phyloP scores from a whole-genome alignment of 2,113 vertebrate species.

The Sigmodon hispidus region DNA sequence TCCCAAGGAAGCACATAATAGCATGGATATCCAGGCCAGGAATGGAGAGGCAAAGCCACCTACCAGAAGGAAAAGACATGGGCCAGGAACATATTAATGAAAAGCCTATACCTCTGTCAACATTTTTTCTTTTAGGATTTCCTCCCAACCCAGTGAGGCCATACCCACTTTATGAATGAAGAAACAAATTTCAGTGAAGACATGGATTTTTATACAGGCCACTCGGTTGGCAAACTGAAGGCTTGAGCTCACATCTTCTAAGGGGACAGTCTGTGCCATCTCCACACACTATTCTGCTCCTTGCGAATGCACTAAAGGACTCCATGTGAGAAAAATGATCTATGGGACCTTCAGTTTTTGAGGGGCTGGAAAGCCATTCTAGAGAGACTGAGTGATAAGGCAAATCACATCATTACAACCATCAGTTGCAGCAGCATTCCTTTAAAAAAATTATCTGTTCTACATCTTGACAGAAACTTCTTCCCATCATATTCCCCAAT shows the following conservation, averaged over 20 bases:
- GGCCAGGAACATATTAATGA: background rate
- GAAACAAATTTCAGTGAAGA: background rate
- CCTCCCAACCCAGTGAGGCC: background rate
- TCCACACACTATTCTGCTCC: background rate
- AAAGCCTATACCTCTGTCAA: background rate
- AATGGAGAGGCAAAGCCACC: background rate
- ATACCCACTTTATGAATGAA: slow-evolving; percentile 37
- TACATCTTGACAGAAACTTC: too few relatives aligned
- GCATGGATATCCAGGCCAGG: too few relatives aligned
- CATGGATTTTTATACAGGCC: background rate
- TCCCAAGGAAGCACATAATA: background rate
- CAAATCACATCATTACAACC: background rate
- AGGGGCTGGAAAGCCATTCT: background rate
- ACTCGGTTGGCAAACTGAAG: background rate
- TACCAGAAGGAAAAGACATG: background rate
- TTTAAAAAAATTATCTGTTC: too few relatives aligned
- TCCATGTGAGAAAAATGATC: background rate
- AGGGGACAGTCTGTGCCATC: background rate
- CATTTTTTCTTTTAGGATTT: background rate
- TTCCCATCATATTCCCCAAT: too few relatives aligned
- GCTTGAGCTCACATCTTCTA: background rate
- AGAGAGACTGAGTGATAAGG: background rate
- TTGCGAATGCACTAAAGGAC: background rate
- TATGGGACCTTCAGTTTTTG: background rate
- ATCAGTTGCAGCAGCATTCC: background rate